These are phyloP conservation scores for Drosophila azteca DNA, from an alignment of 1,140 invertebrate genomes.

Conservation along the genomic window DNA sequence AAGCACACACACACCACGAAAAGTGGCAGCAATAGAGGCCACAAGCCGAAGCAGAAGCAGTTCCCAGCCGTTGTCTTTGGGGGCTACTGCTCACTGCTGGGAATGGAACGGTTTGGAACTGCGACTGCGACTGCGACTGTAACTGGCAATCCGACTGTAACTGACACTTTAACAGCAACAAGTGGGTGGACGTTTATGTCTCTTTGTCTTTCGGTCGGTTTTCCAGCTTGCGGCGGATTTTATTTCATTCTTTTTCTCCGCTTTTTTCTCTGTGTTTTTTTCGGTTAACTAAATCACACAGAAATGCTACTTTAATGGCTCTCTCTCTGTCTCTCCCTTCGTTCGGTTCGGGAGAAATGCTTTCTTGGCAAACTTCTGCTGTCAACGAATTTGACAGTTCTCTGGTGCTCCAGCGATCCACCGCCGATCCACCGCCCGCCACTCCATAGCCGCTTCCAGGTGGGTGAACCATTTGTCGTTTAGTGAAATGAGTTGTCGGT, in stretches of 20 bases:
- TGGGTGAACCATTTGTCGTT: conserved; percentile 71
- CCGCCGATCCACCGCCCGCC: too few relatives aligned
- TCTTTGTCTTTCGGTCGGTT: conserved; percentile 67
- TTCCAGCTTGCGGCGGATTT: conserved; percentile 51
- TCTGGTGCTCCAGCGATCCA: neutral
- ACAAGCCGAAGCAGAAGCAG: too few relatives aligned
- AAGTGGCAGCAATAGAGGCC: too few relatives aligned
- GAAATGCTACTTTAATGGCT: conserved; percentile 42
- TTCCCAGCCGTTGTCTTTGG: too few relatives aligned
- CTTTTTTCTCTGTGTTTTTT: conserved; percentile 10
- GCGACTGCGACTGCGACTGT: conserved; percentile 8
- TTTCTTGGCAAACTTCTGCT: conserved; percentile 70
- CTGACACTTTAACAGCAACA: conserved; percentile 80
- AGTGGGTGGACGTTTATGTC: conserved; percentile 81
- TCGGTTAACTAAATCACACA: conserved; percentile 56
- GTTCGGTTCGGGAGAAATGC: conserved; percentile 41
- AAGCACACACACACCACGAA: conserved; percentile 18
- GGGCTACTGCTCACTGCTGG: conserved; percentile 1
- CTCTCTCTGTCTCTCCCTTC: neutral
- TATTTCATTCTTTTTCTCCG: conserved; percentile 49
- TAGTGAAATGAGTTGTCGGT: conserved; percentile 71
- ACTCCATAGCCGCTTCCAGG: conserved; percentile 10
- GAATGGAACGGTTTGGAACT: neutral
- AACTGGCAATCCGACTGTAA: conserved; percentile 38
- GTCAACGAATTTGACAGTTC: conserved; percentile 75